Conservation (phyloP, 2,888 invertebrate genomes). For the Rhogogaster chlorosoma region DNA sequence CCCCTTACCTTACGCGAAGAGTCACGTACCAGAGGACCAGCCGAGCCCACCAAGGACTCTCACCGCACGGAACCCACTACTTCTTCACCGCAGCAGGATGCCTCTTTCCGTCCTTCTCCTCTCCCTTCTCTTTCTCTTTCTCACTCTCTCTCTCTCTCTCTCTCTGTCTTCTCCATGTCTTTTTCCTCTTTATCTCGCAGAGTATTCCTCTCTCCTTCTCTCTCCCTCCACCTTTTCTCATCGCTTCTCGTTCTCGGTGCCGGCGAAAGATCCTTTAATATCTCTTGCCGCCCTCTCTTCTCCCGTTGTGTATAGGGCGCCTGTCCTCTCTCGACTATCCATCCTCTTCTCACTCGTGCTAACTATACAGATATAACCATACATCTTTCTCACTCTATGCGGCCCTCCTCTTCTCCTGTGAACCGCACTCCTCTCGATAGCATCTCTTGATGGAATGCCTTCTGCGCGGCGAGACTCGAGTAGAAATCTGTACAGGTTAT, state of each 20-base stretch:
- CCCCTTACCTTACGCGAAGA: slow-evolving; percentile 20
- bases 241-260: slow-evolving; percentile 57
- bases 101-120: slow-evolving; percentile 53
- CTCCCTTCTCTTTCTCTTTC: slow-evolving; percentile 12
- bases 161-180: slow-evolving; percentile 52
- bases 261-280: slow-evolving; percentile 72
- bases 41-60: slow-evolving; percentile 45
- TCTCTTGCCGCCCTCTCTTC: slow-evolving; percentile 67
- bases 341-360: slow-evolving; percentile 51
- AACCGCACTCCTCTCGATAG: slow-evolving; percentile 66
- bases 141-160: slow-evolving; percentile 52
- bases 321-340: slow-evolving; percentile 46
- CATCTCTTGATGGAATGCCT: slow-evolving; percentile 76
- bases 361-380: slow-evolving; percentile 50
- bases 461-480: slow-evolving; percentile 57
- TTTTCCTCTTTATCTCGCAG: slow-evolving; percentile 15
- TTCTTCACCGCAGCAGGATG: slow-evolving; percentile 44
- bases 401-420: slow-evolving; percentile 50
- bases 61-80: slow-evolving; percentile 36
- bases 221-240: slow-evolving; percentile 52
- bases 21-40: slow-evolving; percentile 40
- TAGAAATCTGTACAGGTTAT: slow-evolving; percentile 24
- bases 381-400: not conserved
- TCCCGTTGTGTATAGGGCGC: slow-evolving; percentile 24
- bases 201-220: slow-evolving; percentile 49